Evolutionary conservation across 2,797 vertebrate genomes (phyloP), one percentile per base, ranked within the genome.

Genomic region (Chlorospingus semifuscus): DNA sequence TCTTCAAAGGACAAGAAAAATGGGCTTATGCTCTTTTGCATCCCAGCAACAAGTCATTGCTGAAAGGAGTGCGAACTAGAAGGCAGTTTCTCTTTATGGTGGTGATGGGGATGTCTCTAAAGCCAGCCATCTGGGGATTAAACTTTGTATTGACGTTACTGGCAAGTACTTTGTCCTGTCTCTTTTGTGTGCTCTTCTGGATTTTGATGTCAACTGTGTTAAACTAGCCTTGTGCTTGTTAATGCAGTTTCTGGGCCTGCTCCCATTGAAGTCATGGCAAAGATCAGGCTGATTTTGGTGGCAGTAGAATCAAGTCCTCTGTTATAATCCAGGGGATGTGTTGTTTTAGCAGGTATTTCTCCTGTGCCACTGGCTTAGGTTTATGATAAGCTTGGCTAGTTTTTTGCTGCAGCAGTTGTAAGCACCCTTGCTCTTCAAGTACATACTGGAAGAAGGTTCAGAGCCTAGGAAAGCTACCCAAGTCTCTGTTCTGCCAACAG

Each of bases 61-160:
- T 96, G 91, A 96, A 96, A 93, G 53, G 80, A 94, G 85, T 79
- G 69, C 82, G 82, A 93, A 72, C 87, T 83, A 52, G 91, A 88
- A 93, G 85, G 95, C 89, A 94, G 70, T 88, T 95, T 74, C 81
- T 95, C 87, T 95, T 93, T 94, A 90, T 96, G 91, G 94, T 88
- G 59, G 82, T 76, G 89, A 83, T 95, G 83, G 80, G 92, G 89
- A 91, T 94, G 93, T 57, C 84, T 93, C 94, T 91, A 94, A 95
- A 96, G 93, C 91, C 89, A 95, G 89, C 93, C 95, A 94, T 94
- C 93, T 94, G 95, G 91, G 94, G 94, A 96, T 96, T 97, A 96
- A 95, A 97, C 91, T 93, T 87, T 94, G 87, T 87, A 93, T 96
- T 94, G 96, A 84, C 53, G 77, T 90, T 96, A 39, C 93, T 94